Base-by-base conservation (phyloP, 2,113 vertebrate genomes). In the Steatornis caripensis region DNA sequence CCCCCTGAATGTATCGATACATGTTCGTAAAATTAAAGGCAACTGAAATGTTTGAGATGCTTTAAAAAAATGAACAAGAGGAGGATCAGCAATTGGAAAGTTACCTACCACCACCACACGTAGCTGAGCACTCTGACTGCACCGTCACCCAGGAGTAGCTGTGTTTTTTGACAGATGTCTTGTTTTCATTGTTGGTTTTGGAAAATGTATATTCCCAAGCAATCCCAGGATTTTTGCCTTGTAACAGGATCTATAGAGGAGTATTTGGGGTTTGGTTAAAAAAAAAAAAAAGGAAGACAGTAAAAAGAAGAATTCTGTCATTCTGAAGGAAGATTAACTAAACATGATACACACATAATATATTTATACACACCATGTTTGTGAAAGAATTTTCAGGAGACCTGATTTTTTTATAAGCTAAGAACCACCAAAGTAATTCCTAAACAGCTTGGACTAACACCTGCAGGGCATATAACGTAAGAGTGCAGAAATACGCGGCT, bases 221-320 rank as follows among this genome's bases (percentile, higher is more conserved):
- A 82, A 99, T 98, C 4, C 99, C 99, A 1, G 98, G 99, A 95
- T 99, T 99, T 97, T 98, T 99, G 87, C 99, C 99, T 98, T 99
- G 99, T 88, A 99, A 98, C 32, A 99, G 98, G 87, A 99, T 98
- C 99, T 99, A 87, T 6, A 94, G 15, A 71, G 36, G 9, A 24
- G 23, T 60, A 74, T 79, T 93, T 30, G 16, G 51, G 24, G 7
- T 34, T 95, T 76, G 20, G 24, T 39, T 57, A 62, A 87, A 57
- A 84, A 23, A 68, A 45, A 54, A 27, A 19, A 1, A 24, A 39
- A 49, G 15, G 8, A 69, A 6, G 3, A 15, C 11, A 66, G 64
- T 34, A 48, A 61, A 37, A 20, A 34, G 74, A 41, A 27, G 12
- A 6, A 82, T 81, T 85, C 45, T 75, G 70, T 90, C 23, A 84